Conservation (phyloP, 2,113 vertebrate genomes). For the Sitta europaea region DNA sequence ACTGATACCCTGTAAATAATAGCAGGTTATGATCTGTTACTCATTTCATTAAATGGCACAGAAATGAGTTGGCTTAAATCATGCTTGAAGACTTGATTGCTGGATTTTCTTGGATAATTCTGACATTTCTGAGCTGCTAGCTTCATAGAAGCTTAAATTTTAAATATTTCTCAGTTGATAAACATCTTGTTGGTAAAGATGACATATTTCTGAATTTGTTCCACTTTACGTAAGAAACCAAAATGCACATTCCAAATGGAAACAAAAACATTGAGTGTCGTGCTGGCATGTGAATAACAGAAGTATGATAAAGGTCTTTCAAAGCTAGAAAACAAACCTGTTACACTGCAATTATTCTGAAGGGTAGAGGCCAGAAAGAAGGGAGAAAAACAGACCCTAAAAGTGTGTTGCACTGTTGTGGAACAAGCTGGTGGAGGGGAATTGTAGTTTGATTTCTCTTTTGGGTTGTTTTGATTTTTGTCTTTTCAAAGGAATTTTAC, state of each 20-base stretch:
- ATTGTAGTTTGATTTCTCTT: background rate
- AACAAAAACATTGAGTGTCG: background rate
- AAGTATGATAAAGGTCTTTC: background rate
- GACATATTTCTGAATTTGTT: background rate
- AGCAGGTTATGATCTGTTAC: background rate
- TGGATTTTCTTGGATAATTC: background rate
- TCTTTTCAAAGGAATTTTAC: background rate
- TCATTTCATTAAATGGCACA: background rate
- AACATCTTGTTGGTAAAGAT: background rate
- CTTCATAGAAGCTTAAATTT: background rate
- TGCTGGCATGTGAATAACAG: background rate
- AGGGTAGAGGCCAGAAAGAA: background rate
- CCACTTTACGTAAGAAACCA: background rate
- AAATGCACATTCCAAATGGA: background rate
- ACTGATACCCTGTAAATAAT: background rate
- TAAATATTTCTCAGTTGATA: background rate
- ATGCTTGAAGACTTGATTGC: background rate
- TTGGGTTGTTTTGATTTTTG: background rate
- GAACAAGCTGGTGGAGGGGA: fast-evolving
- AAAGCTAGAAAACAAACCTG: background rate
- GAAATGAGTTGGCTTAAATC: background rate
- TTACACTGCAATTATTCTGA: background rate
- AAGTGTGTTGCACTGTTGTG: background rate
- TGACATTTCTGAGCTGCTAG: background rate
- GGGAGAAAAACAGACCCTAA: background rate